Base-by-base conservation (phyloP, 2,797 vertebrate species). In the Pangasius macronema region DNA sequence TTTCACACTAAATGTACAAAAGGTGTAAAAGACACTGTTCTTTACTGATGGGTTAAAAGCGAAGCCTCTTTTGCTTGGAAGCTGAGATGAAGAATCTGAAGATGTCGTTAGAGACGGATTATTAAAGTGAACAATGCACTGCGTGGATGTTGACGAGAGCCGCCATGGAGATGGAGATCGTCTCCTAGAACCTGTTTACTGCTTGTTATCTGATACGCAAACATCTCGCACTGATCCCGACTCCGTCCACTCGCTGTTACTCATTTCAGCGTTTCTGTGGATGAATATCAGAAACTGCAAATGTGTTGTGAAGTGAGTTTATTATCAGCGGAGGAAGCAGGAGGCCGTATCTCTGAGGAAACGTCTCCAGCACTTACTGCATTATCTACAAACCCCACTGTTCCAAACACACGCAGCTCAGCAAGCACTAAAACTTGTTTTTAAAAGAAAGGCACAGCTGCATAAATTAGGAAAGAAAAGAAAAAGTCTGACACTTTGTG, bases 301-400 rank as follows among this genome's bases (percentile, higher is more conserved):
- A 67, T 20, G 18, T 24, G 33, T 27, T 51, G 73, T 27, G 39
- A 36, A 84, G 33, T 20, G 49, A 33, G 63, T 85, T 76, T 55
- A 53, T 72, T 82, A 85, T 75, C 70, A 63, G 39, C 20, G 39
- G 53, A 61, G 59, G 86, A 85, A 72, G 77, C 79, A 53, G 61
- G 70, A 76, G 70, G 59, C 24, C 57, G 24, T 88, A 81, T 86
- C 85, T 76, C 59, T 67, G 57, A 76, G 87, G 67, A 86, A 82
- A 68, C 39, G 27, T 88, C 79, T 85, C 84, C 49, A 46, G 49
- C 83, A 67, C 70, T 85, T 85, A 68, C 82, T 42, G 59, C 24
- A n/a, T 87, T 87, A 87, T 87, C 86, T 84, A 20, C 36, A 84
- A 57, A 80, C 61, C 33, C 36, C 13, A 68, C 61, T 42, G 8